Base-by-base conservation (phyloP, 2,888 invertebrate species). In the Creontiades dilutus region DNA sequence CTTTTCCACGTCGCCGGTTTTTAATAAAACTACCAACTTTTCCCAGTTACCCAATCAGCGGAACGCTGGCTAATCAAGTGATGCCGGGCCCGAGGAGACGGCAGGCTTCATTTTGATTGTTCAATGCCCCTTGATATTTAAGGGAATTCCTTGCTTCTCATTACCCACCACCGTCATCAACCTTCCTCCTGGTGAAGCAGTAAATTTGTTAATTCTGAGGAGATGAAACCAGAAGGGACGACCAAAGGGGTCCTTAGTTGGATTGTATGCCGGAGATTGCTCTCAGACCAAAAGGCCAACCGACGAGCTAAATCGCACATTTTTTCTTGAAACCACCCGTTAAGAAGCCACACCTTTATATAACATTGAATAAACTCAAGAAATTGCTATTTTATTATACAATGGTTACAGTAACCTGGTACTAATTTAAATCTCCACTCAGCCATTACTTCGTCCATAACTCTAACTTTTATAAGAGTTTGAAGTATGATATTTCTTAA, bases 261-360 rank as follows among this genome's bases (percentile, higher is more conserved):
- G 46, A 85, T 85, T 85, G 85, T 85, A 61, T 61, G 47, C 85
- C 85, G 85, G 85, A 85, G 85, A 85, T 85, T 85, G 85, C 85
- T 85, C 68, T 75, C 19, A 48, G 57, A 52, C 75, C 76, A 76
- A 76, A 27, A 68, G 23, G 68, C 12, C 68, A 68, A n/a, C 68
- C 68, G 68, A 68, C 19, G 23, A 23, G 9, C 68, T 23, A 68
- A 68, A 23, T 12, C 23, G 19, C 68, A 23, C 23, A 23, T 68
- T 68, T 68, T n/a, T 68, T 68, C 68, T 68, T 27, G 19, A 23
- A 5, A 27, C 19, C 5, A 27, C 0, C 68, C 68, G 27, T 68
- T 68, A 13, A 68, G 23, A 68, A 37, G 37, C 37, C 37, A 37
- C 37, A 37, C 37, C 37, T 4, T 37, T 37, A 2, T 37, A 37